A percentile compares a stretch with the other conserved stretches of the same genome.
phyloP scores from a whole-genome alignment of 1,140 invertebrate species.

The Potamilus streckersoni region DNA sequence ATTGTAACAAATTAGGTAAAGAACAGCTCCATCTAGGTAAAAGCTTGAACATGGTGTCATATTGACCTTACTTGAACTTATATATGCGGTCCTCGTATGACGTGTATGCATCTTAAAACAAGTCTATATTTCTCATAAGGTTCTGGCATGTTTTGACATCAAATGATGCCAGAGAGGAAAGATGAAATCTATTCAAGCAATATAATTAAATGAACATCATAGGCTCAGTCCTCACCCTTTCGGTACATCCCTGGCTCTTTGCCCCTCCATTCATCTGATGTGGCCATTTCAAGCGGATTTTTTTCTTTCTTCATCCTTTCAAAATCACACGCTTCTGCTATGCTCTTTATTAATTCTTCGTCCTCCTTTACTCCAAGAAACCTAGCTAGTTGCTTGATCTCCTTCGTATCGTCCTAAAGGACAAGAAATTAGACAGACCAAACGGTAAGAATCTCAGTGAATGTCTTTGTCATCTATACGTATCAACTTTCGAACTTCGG shows the following conservation, averaged over 20 bases:
- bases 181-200: no score
- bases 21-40: no score
- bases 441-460: not conserved
- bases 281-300: conserved; percentile 12
- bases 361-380: conserved; percentile 23
- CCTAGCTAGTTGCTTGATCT: conserved; percentile 11
- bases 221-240: conserved; percentile 11
- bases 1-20: no score
- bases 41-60: no score
- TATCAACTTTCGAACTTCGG: no score
- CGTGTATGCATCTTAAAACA: no score
- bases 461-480: not conserved
- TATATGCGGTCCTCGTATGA: no score
- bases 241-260: conserved; percentile 27
- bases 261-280: conserved; percentile 17
- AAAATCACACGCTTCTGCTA: conserved; percentile 29
- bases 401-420: conserved; percentile 14
- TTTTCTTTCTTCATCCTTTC: conserved; percentile 32
- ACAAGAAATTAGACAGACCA: not conserved
- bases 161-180: no score
- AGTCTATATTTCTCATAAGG: no score
- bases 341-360: conserved; percentile 12
- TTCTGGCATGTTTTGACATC: no score
- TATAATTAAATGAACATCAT: no score
- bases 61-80: no score